Percentiles rank a stretch among this genome's conserved stretches.
Conservation (phyloP, 2,888 invertebrate genomes). For the Ophion slaviceki region DNA sequence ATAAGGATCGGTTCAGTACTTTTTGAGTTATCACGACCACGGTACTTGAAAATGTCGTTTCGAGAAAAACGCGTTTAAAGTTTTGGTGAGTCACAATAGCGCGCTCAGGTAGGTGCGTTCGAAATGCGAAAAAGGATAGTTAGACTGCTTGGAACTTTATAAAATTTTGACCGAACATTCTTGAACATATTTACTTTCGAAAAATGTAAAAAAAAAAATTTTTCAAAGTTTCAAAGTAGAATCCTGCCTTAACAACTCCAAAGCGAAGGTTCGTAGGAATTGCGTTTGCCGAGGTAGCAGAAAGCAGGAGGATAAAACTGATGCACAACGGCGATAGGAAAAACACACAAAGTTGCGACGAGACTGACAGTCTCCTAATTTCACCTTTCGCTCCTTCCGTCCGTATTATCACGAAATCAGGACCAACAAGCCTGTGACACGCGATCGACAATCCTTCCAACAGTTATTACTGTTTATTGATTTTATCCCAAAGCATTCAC, state of each 20-base stretch:
- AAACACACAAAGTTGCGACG: not conserved
- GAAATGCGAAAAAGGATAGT: no score
- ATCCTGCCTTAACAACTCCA: no score
- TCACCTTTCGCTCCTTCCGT: not conserved
- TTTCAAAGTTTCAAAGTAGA: not conserved
- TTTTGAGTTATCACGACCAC: no score
- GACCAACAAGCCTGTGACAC: not conserved
- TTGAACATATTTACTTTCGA: no score
- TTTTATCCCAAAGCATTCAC: conserved; percentile 39
- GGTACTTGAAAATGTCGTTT: no score
- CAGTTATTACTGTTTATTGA: conserved; percentile 60
- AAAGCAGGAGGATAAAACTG: not conserved
- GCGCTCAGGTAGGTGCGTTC: no score
- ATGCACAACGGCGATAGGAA: not conserved
- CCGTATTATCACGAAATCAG: not conserved
- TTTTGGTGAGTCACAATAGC: no score
- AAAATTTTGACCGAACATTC: no score
- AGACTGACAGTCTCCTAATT: conserved; percentile 6
- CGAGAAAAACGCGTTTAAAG: no score
- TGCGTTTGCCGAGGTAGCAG: not conserved
- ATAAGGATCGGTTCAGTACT: no score
- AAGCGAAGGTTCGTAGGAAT: not conserved
- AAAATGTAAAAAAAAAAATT: no score
- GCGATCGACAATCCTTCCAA: conserved; percentile 50
- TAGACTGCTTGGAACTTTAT: no score